Base-by-base conservation (phyloP, 2,797 vertebrate species). In the Phoxinus dragarum region DNA sequence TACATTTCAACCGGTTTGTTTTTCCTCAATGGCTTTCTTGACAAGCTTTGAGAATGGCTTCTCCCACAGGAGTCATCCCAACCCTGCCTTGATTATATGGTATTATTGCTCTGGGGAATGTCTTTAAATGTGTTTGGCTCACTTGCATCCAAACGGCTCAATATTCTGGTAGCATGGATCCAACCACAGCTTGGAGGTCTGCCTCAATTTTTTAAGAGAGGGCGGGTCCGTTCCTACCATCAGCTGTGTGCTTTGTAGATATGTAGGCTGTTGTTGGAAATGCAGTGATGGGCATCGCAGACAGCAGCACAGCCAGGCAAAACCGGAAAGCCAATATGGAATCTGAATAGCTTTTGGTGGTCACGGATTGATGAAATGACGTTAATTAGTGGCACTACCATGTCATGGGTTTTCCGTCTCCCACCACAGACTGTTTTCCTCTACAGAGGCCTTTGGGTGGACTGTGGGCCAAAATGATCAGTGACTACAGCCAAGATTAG, bases 241-340 rank as follows among this genome's bases (percentile, higher is more conserved):
- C 86, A 87, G 86, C 36, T 81, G 81, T 84, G 69, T 16, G 34
- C 66, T 80, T 82, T 34, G 12, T 66, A 72, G 75, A 73, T 79
- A 83, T 69, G 81, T 40, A 73, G 75, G 49, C 34, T 52, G 64
- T 69, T 47, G 56, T 75, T 76, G 75, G 76, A 27, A 87, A 75
- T 79, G 47, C 85, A 78, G 47, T 92, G 89, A 93, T 92, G 91
- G 90, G 87, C 87, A 93, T 92, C 87, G 89, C 93, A 94, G 92
- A 93, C 90, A 91, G 90, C 88, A 79, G 75, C 89, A 88, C 88
- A 92, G 85, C 91, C 66, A 56, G 80, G 47, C 19, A 31, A 92
- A 93, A 93, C 90, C 93, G 93, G 91, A 94, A 94, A 93, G 91
- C 91, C 91, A 94, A 93, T 93, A 91, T 90, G 91, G 91, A 90